A percentile compares a stretch with the other conserved stretches of the same genome.
phyloP scores from a whole-genome alignment of 2,888 invertebrate genomes.

The Cryptocheilus praepositus region DNA sequence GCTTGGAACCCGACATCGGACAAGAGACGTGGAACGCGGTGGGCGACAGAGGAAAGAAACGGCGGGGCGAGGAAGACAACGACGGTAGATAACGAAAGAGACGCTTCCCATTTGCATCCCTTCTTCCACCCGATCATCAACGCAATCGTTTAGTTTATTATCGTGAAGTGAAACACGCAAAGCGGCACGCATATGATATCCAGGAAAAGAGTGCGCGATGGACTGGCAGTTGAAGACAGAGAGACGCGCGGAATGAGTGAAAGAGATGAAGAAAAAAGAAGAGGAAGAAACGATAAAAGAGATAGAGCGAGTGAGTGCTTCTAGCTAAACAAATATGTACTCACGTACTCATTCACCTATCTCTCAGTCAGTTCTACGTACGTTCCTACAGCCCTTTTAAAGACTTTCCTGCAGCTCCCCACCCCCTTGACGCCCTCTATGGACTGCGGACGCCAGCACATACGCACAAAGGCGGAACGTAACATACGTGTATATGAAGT shows the following conservation, averaged over 20 bases:
- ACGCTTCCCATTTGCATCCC: too few species aligned
- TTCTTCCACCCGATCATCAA: not conserved
- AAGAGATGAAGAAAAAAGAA: slow-evolving; percentile 27
- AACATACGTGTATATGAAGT: slow-evolving; percentile 2
- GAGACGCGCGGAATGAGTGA: slow-evolving; percentile 17
- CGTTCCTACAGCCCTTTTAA: slow-evolving; percentile 67
- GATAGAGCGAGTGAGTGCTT: slow-evolving; percentile 68
- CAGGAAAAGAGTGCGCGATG: slow-evolving; percentile 29
- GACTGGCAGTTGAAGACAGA: slow-evolving; percentile 14
- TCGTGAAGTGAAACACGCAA: not conserved
- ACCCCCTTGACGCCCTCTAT: slow-evolving; percentile 38
- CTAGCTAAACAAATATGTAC: slow-evolving; percentile 74
- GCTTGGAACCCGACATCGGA: too few species aligned
- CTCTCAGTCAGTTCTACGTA: slow-evolving; percentile 64
- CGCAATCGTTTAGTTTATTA: too few species aligned
- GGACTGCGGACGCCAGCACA: too few species aligned
- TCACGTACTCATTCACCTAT: slow-evolving; percentile 74
- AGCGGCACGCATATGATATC: not conserved
- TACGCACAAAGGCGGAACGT: too few species aligned
- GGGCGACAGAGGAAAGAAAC: too few species aligned
- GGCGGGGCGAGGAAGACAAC: too few species aligned
- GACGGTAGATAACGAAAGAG: not conserved
- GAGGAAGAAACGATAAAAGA: slow-evolving; percentile 31
- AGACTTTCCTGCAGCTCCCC: slow-evolving; percentile 65
- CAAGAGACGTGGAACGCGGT: too few species aligned